Base-by-base conservation (phyloP, 2,888 invertebrate species). In the Leptura quadrifasciata region DNA sequence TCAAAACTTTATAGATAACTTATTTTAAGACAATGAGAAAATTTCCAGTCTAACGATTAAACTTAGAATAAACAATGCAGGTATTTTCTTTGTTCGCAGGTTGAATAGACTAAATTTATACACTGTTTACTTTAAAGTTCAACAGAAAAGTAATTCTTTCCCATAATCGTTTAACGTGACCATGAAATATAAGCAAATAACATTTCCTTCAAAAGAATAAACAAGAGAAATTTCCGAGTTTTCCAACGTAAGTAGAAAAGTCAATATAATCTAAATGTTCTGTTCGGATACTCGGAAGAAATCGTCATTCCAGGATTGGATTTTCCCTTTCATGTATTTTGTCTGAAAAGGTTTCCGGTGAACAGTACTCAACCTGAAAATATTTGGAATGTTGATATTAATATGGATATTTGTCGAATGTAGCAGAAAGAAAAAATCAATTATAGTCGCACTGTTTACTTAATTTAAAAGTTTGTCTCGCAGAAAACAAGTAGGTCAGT, bases 251-350 rank as follows among this genome's bases (percentile, higher is more conserved):
- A 60, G 60, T 60, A 60, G 60, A 27, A 60, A 60, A 24, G 60
- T 60, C 60, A 60, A 60, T 60, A 60, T 60, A 60, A 60, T 60
- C 60, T 60, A 60, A 60, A 60, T 27, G 60, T 27, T 60, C 24
- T 24, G 60, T 21, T 60, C 27, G 60, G 60, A 60, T 60, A 60
- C 27, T 60, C 60, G 60, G 60, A 60, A 60, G 60, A 24, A 60
- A 21, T 20, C 57, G 27, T 60, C 60, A 6, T 15, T 60, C 60
- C 60, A 60, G 27, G 60, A 60, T 27, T 24, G 60, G 60, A 60
- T 24, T 60, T 15, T 60, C 60, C n/a, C 24, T 24, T 27, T 12
- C 20, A 21, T 57, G 12, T 39, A 39, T 39, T 15, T 39, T 39
- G 15, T 6, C 39, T 39, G 39, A 39, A 39, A 39, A 15, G 39